A percentile compares a stretch with the other conserved stretches of the same genome.
These are phyloP conservation scores for Limanda limanda DNA, from an alignment of 2,113 vertebrate species.

Conservation along the genomic window DNA sequence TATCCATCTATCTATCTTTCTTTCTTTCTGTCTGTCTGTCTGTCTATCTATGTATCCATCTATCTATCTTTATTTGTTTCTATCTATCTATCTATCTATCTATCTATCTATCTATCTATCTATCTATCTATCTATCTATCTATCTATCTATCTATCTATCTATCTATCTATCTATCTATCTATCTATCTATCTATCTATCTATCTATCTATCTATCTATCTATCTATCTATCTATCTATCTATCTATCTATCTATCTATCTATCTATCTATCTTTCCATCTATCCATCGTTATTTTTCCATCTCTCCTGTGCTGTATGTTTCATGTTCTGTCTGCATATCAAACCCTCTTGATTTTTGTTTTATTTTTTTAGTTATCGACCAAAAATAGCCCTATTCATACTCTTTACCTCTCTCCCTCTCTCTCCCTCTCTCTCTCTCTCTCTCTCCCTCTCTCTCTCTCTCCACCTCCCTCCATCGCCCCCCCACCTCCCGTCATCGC, in stretches of 20 bases:
- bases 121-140: too few species aligned
- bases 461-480: background rate
- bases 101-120: too few species aligned
- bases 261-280: constrained; percentile 69
- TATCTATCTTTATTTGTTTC: too few species aligned
- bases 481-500: constrained; percentile 74
- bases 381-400: constrained; percentile 77
- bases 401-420: constrained; percentile 30
- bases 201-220: too few species aligned
- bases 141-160: too few species aligned
- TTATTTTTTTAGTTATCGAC: constrained; percentile 62
- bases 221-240: too few species aligned
- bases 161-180: too few species aligned
- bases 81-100: too few species aligned
- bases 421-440: background rate
- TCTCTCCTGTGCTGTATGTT: constrained; percentile 70
- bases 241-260: constrained; percentile 39
- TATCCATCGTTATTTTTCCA: constrained; percentile 56
- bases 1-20: constrained; percentile 69
- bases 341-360: constrained; percentile 67
- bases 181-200: too few species aligned
- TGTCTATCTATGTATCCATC: constrained; percentile 13
- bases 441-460: background rate
- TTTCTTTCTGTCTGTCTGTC: constrained; percentile 64
- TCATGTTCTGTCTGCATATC: constrained; percentile 76